Conservation (phyloP, 2,797 vertebrate species). For the Pithecia hirsuta region DNA sequence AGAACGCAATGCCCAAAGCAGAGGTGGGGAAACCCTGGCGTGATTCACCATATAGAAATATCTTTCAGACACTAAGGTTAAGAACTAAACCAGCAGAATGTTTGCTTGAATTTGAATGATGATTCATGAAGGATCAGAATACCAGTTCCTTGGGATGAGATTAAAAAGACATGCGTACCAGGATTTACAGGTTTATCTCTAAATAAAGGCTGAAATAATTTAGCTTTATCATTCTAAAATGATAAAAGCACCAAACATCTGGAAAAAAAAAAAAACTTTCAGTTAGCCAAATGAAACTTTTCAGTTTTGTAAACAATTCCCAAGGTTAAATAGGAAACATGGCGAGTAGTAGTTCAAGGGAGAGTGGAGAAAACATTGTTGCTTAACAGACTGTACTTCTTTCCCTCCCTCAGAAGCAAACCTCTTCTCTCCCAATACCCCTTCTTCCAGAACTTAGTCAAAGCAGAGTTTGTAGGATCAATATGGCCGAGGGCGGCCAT, state of each 20-base stretch:
- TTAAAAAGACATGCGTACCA: background rate
- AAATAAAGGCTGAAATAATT: background rate
- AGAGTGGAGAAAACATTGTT: background rate
- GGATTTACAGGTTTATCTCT: background rate
- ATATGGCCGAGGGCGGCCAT: background rate
- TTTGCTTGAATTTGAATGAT: background rate
- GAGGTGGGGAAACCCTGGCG: background rate
- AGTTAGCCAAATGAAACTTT: background rate
- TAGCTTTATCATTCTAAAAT: background rate
- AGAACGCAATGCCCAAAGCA: background rate
- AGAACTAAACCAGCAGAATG: background rate
- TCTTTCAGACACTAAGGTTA: background rate
- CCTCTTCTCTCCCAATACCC: too few species aligned
- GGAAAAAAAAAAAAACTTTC: background rate
- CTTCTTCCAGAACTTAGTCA: background rate
- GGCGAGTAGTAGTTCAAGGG: background rate
- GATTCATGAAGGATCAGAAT: background rate
- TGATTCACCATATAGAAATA: background rate
- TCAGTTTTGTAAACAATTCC: background rate
- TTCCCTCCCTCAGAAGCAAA: background rate
- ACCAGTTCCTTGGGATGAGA: background rate
- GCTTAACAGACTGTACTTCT: fast-evolving
- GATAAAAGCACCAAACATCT: background rate
- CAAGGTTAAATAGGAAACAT: background rate
- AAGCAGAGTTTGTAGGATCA: background rate